A percentile compares a stretch with the other conserved stretches of the same genome.
phyloP scores from a whole-genome alignment of 2,888 invertebrate species.

The Uropetala carovei region DNA sequence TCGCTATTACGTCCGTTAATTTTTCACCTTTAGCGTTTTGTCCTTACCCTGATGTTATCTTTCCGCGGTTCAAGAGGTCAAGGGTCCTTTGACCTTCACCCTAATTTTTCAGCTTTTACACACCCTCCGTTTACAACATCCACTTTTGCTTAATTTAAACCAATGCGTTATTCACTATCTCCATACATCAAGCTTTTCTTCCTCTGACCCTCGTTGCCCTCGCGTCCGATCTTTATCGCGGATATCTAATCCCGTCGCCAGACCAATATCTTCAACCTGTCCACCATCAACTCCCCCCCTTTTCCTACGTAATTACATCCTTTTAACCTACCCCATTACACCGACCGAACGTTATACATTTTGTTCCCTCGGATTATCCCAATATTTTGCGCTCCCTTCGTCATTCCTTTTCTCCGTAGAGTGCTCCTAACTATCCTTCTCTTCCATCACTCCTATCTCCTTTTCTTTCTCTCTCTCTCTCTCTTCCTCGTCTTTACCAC shows the following conservation, averaged over 20 bases:
- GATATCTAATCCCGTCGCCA: neutral
- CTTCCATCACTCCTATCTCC: neutral
- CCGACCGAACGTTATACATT: neutral
- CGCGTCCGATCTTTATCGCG: neutral
- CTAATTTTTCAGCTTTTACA: constrained; percentile 3
- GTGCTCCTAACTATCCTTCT: neutral
- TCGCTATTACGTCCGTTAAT: neutral
- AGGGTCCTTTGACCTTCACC: constrained; percentile 14
- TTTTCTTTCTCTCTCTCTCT: neutral
- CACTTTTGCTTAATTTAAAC: neutral
- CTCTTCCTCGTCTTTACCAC: neutral
- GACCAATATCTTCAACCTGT: neutral
- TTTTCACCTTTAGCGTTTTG: neutral
- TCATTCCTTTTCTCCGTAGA: too few relatives aligned
- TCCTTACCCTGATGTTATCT: neutral
- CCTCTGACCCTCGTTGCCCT: neutral
- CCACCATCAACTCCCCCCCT: neutral
- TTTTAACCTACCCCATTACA: neutral
- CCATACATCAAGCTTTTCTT: constrained; percentile 5
- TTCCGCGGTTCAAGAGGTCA: neutral
- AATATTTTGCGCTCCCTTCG: neutral
- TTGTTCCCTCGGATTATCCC: neutral
- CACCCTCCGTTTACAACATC: neutral
- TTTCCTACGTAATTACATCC: neutral
- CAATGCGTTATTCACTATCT: neutral